Evolutionary conservation across 1,140 invertebrate genomes (phyloP), one percentile per base, ranked within the genome.

Genomic region (Pseudomyrmex pallidus): DNA sequence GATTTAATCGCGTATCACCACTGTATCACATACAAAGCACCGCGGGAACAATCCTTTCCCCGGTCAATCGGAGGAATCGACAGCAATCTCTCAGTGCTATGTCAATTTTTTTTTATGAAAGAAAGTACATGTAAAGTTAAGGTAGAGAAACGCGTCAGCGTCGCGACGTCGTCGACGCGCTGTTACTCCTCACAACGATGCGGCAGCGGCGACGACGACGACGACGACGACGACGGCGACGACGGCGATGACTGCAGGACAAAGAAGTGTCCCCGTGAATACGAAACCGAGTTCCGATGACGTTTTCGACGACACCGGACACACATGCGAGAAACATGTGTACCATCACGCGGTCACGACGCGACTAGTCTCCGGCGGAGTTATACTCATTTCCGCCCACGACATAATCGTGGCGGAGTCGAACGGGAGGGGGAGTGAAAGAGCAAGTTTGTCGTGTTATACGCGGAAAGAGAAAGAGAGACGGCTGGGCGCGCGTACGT

Each of bases 311-410:
- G 22, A 44, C 5, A 63, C 13, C 56, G 22, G 50, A n/a, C 22
- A 68, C 68, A 52, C 52, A 22, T 13, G 13, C 63, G 54, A 15
- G 10, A 44, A 68, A 85, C 64, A 46, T 68, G 52, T 63, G 80
- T 78, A 86, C 85, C 84, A 83, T 77, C 74, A 85, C 83, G 73
- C 87, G 83, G 82, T 85, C 78, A 80, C 83, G 83, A 89, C 80
- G 74, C 88, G 85, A 91, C 90, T 90, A 90, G 90, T 89, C 87
- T 74, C 35, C 35, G 35, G 88, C 87, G 87, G 86, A 89, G 90
- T 91, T 91, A 87, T 90, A 87, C 87, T 86, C 87, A 91, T 91
- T 91, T 91, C 91, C 91, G 91, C 89, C 90, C 90, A 91, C 91
- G 86, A 90, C 85, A 66, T 80, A 80, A 70, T 80, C 76, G 76